Percentiles rank a stretch among this genome's conserved stretches.
Conservation (phyloP, 30 jellyfish, hydroid and myxozoan species). For the Chrysaora quinquecirrha region DNA sequence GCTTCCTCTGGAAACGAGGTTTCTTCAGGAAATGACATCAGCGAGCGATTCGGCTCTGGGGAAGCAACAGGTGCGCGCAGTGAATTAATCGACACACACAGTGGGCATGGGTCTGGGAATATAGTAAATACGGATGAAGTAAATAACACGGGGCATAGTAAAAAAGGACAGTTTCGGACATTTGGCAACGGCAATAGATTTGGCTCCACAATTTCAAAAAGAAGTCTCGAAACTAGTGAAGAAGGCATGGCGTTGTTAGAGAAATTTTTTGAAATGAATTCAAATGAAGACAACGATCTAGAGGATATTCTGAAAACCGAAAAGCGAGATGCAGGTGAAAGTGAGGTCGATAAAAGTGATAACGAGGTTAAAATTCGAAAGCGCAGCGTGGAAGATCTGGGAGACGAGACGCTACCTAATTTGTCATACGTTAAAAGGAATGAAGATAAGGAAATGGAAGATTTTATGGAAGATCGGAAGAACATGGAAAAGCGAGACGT, state of each 20-base stretch:
- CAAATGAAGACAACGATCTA: background rate
- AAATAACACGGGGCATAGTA: background rate
- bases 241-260: background rate
- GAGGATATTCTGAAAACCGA: background rate
- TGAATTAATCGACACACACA: background rate
- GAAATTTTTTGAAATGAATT: conserved; percentile 4
- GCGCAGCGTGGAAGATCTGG: conserved; percentile 47
- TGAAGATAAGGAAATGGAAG: background rate
- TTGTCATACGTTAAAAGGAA: conserved; percentile 14
- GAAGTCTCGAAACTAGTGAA: conserved; percentile 5
- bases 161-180: background rate
- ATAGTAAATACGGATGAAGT: background rate
- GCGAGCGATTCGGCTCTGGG: background rate
- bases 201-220: background rate
- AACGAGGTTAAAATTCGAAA: conserved; percentile 33
- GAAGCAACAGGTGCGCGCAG: background rate
- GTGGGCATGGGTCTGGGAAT: background rate
- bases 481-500: conserved; percentile 28
- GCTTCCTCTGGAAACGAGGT: background rate
- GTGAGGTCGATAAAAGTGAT: conserved; percentile 12
- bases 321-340: conserved; percentile 11
- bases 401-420: conserved; percentile 63
- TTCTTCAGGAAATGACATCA: background rate
- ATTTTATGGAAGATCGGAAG: conserved; percentile 18
- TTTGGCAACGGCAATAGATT: background rate